Evolutionary conservation across 2,113 vertebrate genomes (phyloP), one percentile per base, ranked within the genome.

Genomic region (Proterorhinus semilunaris): DNA sequence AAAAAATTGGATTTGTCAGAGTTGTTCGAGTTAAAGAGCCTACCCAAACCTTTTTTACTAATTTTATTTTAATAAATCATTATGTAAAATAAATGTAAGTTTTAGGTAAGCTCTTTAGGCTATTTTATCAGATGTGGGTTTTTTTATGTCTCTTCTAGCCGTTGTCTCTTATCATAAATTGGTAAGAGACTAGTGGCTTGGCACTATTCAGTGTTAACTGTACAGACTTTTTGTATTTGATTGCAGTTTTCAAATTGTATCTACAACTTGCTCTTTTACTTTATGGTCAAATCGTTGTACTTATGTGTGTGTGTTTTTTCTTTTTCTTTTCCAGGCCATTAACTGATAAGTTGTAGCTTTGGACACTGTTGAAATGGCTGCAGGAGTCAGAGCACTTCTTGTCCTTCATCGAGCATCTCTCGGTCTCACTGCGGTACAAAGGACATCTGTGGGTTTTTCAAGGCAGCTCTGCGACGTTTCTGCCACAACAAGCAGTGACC

Each of bases 321-420:
- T 21, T 21, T 69, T 10, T 64, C 62, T 3, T 50, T 73, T 45
- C 10, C 0, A 78, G 65, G 44, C 63, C 21, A 6, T 7, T 27
- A 15, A 10, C 11, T 15, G 36, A 62, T 52, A 15, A 49, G 8
- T 7, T 44, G 27, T 36, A 3, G 8, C 27, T 17, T 4, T 58
- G 42, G 21, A 53, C 7, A 55, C 15, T 63, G 51, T 21, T 21
- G 76, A 65, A 42, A 90, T 91, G 87, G 80, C 81, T 27, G 67
- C 69, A 27, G 68, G 47, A 47, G 0, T 76, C 17, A 76, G 65
- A 50, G 44, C 52, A n/a, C 10, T 88, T 17, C 9, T 79, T 3
- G 5, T 47, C 17, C 62, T 83, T 21, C 58, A 59, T 17, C 69
- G 12, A 13, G 59, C 62, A 1, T 8, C 4, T 10, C 73, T 78